These are phyloP conservation scores for Esox niger DNA, from an alignment of 2,113 vertebrate genomes.

Conservation along the genomic window DNA sequence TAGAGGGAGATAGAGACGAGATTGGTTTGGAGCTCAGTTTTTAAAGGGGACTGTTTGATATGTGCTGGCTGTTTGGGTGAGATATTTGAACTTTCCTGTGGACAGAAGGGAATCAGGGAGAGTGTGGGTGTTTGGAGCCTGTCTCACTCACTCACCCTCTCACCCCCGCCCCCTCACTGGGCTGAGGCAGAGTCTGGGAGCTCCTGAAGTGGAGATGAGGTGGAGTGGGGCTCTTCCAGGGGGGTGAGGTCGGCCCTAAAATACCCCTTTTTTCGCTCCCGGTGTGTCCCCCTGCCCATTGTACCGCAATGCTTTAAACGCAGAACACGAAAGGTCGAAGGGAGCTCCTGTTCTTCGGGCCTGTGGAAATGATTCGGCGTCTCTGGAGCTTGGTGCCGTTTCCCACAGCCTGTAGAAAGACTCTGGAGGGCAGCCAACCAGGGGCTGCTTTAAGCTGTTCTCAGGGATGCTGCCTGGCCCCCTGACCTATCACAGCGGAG, in stretches of 20 bases:
- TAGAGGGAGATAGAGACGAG: too few relatives aligned
- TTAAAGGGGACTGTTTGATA: not conserved
- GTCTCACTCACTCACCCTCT: constrained; percentile 7
- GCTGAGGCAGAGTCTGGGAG: not conserved
- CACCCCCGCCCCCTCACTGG: too few relatives aligned
- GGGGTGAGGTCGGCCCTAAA: not conserved
- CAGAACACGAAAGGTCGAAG: constrained; percentile 38
- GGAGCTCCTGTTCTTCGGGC: constrained; percentile 35
- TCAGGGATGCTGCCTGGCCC: constrained; percentile 22
- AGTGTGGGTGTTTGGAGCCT: constrained; percentile 16
- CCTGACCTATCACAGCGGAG: constrained; percentile 15
- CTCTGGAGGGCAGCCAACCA: constrained; percentile 39
- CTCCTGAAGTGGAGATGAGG: constrained; percentile 5
- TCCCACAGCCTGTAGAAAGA: constrained; percentile 41
- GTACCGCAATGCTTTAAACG: constrained; percentile 36
- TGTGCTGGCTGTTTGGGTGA: not conserved
- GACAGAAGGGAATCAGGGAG: constrained; percentile 12
- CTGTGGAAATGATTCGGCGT: constrained; percentile 40
- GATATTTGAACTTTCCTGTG: not conserved
- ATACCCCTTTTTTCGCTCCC: constrained; percentile 19
- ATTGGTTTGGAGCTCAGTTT: not conserved
- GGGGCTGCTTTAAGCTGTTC: constrained; percentile 37
- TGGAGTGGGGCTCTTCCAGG: not conserved
- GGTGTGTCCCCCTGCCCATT: constrained; percentile 30
- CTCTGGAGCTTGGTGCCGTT: constrained; percentile 22